Percentiles rank a stretch among this genome's conserved stretches.
Conservation (phyloP, 2,797 vertebrate genomes). For the Cichlasoma orientale region DNA sequence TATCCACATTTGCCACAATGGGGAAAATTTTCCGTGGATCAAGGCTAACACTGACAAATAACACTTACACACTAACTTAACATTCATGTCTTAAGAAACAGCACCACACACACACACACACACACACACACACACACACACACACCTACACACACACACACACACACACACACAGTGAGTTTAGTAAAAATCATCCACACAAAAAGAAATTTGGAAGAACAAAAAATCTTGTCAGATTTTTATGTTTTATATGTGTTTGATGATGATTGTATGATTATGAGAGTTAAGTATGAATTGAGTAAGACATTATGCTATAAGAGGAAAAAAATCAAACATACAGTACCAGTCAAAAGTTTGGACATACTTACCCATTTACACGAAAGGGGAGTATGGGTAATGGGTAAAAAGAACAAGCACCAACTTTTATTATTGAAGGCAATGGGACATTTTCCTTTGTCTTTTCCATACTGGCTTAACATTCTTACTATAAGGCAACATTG, state of each 20-base stretch:
- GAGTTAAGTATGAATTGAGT: too few species aligned
- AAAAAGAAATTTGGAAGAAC: accelerated
- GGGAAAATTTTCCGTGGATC: not conserved
- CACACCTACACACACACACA: not conserved
- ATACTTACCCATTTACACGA: too few species aligned
- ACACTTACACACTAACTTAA: not conserved
- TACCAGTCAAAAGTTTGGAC: too few species aligned
- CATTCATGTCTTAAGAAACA: not conserved
- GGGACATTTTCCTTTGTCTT: not conserved
- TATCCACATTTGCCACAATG: too few species aligned
- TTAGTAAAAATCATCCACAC: not conserved
- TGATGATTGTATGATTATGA: too few species aligned
- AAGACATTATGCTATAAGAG: too few species aligned
- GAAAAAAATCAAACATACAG: too few species aligned
- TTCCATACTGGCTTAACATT: too few species aligned
- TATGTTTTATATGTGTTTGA: not conserved
- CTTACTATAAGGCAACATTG: too few species aligned
- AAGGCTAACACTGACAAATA: not conserved
- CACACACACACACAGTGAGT: not conserved
- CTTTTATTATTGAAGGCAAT: not conserved
- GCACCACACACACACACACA: not conserved
- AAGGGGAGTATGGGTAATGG: too few species aligned
- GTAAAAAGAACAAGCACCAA: not conserved
- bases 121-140: too few species aligned
- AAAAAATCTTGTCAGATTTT: not conserved